Conservation (phyloP, 2,797 vertebrate species). For the Malacoraja senta region DNA sequence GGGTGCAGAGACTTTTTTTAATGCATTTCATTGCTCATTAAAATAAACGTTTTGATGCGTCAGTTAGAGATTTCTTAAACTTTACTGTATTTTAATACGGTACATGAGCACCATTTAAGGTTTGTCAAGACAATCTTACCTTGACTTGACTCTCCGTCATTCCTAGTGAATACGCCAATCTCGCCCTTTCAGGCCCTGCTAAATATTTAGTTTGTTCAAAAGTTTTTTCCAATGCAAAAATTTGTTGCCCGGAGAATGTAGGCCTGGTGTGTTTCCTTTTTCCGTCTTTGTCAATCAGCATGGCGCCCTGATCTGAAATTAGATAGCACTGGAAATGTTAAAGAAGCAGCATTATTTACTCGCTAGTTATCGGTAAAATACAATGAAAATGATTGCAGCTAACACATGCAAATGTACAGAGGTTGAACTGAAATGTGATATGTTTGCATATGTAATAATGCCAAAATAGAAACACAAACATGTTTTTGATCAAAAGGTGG, state of each 20-base stretch:
- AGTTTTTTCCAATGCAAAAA: conserved; percentile 95
- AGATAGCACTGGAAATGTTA: background rate
- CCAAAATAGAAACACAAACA: background rate
- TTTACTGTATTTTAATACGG: background rate
- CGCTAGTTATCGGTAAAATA: background rate
- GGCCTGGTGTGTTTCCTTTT: conserved; percentile 93
- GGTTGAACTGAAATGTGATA: background rate
- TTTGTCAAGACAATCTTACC: conserved; percentile 59
- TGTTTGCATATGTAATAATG: background rate
- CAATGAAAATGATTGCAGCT: background rate
- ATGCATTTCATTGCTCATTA: background rate
- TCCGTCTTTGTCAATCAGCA: conserved; percentile 88
- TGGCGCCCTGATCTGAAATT: conserved; percentile 78
- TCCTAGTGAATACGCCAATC: conserved; percentile 86
- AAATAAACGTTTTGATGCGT: background rate
- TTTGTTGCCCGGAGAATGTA: conserved; percentile 94
- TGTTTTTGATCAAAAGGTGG: background rate
- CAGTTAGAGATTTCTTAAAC: background rate
- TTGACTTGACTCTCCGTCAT: conserved; percentile 98
- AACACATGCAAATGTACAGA: background rate
- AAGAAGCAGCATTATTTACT: background rate
- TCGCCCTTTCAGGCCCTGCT: conserved; percentile 84
- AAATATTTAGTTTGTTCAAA: conserved; percentile 97
- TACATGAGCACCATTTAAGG: background rate
- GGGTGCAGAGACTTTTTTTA: background rate